phyloP scores from a whole-genome alignment of 2,888 invertebrate species.

The Eristalis intricaria region DNA sequence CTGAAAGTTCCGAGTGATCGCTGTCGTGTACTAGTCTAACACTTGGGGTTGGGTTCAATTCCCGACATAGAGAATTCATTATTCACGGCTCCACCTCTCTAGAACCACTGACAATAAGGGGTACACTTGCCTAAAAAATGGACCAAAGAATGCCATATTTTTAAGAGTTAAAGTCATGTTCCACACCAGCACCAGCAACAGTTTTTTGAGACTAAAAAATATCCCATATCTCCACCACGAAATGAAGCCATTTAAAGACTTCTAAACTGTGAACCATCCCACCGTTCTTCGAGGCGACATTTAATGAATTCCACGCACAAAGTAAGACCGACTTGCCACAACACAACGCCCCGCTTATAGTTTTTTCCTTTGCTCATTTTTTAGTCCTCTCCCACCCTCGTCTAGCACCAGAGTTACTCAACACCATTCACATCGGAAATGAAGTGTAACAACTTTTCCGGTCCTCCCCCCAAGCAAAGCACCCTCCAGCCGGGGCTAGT shows the following conservation, averaged over 20 bases:
- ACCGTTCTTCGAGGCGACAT: not conserved
- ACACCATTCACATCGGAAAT: not conserved
- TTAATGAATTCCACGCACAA: not conserved
- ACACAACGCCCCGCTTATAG: not conserved
- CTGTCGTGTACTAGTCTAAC: no score
- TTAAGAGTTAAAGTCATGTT: no score
- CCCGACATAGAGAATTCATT: no score
- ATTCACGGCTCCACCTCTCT: no score
- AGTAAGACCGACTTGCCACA: not conserved
- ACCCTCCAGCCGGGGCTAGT: no score
- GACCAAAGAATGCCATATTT: no score
- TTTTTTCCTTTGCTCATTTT: not conserved
- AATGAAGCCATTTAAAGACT: not conserved
- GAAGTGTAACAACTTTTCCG: not conserved
- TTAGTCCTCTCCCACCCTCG: not conserved
- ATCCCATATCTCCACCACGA: not conserved
- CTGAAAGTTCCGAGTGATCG: no score
- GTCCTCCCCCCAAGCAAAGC: not conserved
- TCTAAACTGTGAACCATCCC: not conserved
- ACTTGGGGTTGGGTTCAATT: no score
- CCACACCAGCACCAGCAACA: not conserved
- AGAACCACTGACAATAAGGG: no score
- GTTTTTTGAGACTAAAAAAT: not conserved
- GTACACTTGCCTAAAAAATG: no score
- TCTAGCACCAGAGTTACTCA: not conserved